Conservation (phyloP, 2,113 vertebrate species). For the Bostrychus sinensis region DNA sequence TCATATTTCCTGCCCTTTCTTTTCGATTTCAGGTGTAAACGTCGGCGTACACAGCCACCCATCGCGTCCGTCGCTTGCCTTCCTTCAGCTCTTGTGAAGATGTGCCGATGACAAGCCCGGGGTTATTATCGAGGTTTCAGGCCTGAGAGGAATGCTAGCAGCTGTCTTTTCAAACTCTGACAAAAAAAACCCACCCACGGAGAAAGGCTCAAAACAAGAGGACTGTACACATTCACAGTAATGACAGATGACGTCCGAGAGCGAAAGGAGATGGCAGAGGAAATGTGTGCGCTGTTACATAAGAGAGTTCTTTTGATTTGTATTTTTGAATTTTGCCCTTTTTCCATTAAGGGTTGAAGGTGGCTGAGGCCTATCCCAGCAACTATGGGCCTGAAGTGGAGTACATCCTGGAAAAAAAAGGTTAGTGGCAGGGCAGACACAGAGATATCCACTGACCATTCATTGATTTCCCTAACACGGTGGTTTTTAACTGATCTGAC, state of each 20-base stretch:
- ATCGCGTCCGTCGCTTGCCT: constrained; percentile 41
- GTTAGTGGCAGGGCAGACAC: too few relatives aligned
- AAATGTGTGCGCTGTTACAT: too few relatives aligned
- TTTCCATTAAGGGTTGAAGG: too few relatives aligned
- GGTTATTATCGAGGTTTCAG: constrained; percentile 70
- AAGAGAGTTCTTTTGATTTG: too few relatives aligned
- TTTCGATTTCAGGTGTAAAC: constrained; percentile 48
- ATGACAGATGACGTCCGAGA: constrained; percentile 1
- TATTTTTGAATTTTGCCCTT: too few relatives aligned
- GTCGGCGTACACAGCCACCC: constrained; percentile 51
- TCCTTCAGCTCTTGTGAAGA: constrained; percentile 48
- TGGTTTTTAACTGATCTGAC: too few relatives aligned
- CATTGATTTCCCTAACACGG: too few relatives aligned
- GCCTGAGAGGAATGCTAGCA: constrained; percentile 65
- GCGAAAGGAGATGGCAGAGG: too few relatives aligned
- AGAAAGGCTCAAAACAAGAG: constrained; percentile 38
- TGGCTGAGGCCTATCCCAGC: too few relatives aligned
- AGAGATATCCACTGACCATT: too few relatives aligned
- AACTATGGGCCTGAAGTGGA: too few relatives aligned
- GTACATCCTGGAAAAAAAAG: too few relatives aligned
- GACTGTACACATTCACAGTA: constrained; percentile 2
- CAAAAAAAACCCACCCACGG: constrained; percentile 62
- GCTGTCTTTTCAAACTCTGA: constrained; percentile 54
- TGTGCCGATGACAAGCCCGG: constrained; percentile 68
- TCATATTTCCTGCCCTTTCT: constrained; percentile 10